Conservation (phyloP, 2,888 invertebrate genomes). For the Erebia aethiops region DNA sequence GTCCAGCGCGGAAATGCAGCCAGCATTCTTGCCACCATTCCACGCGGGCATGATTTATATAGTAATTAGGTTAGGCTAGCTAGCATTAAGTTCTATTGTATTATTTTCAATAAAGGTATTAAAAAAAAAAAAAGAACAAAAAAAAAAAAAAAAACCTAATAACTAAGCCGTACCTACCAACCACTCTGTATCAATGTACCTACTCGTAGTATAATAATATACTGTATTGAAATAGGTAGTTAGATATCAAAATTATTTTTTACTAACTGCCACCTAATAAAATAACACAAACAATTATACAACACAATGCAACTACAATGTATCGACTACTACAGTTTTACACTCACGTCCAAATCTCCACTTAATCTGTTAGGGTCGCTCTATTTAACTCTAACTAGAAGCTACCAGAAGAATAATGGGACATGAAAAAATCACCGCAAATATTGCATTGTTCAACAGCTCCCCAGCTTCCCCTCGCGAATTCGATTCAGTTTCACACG, state of each 20-base stretch:
- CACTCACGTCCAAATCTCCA: constrained; percentile 66
- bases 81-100: too few species aligned
- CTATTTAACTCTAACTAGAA: constrained; percentile 70
- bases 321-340: constrained; percentile 35
- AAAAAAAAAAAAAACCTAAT: too few species aligned
- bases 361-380: constrained; percentile 67
- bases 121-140: too few species aligned
- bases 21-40: too few species aligned
- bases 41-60: too few species aligned
- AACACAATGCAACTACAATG: neutral
- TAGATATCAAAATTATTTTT: neutral
- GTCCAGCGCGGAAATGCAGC: too few species aligned
- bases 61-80: too few species aligned
- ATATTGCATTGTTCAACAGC: constrained; percentile 71
- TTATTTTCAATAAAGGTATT: too few species aligned
- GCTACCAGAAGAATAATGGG: constrained; percentile 60
- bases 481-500: constrained; percentile 73
- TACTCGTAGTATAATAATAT: too few species aligned
- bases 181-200: too few species aligned
- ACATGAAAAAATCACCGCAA: constrained; percentile 70
- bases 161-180: too few species aligned
- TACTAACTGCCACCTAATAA: constrained; percentile 3
- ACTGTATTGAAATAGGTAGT: neutral
- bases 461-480: constrained; percentile 63
- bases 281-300: constrained; percentile 13